Percentiles rank a stretch among this genome's conserved stretches.
Evolutionary conservation across 2,797 vertebrate genomes (phyloP).

Genomic region (Mionectes olivaceus): DNA sequence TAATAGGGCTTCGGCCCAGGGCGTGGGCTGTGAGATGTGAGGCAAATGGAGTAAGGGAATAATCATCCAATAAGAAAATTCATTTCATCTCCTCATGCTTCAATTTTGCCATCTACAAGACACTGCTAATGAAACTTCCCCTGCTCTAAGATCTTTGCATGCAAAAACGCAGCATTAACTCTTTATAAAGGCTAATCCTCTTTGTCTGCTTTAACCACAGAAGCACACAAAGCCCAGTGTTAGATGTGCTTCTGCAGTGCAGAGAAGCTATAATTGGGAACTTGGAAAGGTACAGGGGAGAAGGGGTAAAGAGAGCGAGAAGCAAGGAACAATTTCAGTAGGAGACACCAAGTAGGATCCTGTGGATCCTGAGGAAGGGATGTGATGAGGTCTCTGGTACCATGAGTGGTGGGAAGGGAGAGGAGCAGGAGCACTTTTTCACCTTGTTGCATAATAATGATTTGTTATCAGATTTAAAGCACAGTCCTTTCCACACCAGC

Average conservation of each 20-base stretch:
- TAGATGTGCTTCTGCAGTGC: conserved; percentile 25
- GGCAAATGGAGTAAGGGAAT: conserved; percentile 30
- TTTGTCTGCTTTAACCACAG: conserved; percentile 50
- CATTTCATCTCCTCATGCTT: conserved; percentile 68
- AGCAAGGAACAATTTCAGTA: neutral
- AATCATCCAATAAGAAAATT: conserved; percentile 60
- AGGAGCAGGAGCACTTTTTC: neutral
- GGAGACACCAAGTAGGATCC: neutral
- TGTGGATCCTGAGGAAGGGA: neutral
- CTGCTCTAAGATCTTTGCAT: conserved; percentile 49
- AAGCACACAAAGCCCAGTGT: conserved; percentile 36
- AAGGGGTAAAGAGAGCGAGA: neutral
- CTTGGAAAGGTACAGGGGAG: neutral
- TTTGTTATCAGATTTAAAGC: neutral
- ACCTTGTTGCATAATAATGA: neutral
- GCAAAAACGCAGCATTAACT: conserved; percentile 51
- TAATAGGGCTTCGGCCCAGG: conserved; percentile 53
- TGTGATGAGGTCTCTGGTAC: neutral
- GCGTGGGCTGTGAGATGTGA: conserved; percentile 47
- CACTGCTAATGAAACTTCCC: conserved; percentile 49
- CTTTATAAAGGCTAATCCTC: conserved; percentile 64
- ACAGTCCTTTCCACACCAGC: neutral
- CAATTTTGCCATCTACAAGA: conserved; percentile 59
- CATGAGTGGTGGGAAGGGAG: neutral
- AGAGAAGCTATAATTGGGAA: conserved; percentile 30